Evolutionary conservation across 2,888 invertebrate genomes (phyloP), one percentile per base, ranked within the genome.

Genomic region (Isotomurus palustris): DNA sequence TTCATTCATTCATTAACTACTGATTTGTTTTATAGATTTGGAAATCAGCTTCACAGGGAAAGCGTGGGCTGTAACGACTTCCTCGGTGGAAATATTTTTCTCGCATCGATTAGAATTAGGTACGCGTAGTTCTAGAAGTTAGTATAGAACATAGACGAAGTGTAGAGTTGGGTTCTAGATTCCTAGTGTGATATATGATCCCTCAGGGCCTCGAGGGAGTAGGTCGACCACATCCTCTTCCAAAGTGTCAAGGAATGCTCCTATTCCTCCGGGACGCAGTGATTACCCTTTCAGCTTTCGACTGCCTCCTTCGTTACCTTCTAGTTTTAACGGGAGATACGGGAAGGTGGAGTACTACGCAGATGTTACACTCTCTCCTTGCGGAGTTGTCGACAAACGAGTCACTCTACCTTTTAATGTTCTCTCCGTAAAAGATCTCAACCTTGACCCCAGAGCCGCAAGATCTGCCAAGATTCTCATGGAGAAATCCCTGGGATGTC

Each of bases 281-380:
- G 61, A 61, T 14, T 64, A 64, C 36, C 38, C 56, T 27, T 64
- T 64, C 48, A 58, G 29, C 24, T 61, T 61, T 38, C 53, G 52
- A 21, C 59, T 64, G 32, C 64, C 64, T 40, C 52, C 56, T n/a
- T 61, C 61, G 43, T 54, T 64, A 38, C 64, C 64, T 22, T 57
- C 56, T 38, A 52, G 54, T 10, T 64, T 64, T 50, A 58, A 58
- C 28, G 64, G 64, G 25, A 55, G 58, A n/a, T 64, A 60, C 38
- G 64, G 64, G 25, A 64, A 64, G 50, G 61, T 64, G 40, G 64
- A 64, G 24, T 64, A 64, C 47, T 64, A 64, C 29, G 58, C 61
- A 25, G 61, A 61, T 36, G 64, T 64, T 6, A 64, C 61, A 35
- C 52, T 64, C 36, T 61, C 56, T 21, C 51, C 50, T 40, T 41